A percentile compares a stretch with the other conserved stretches of the same genome.
phyloP scores from a whole-genome alignment of 2,797 vertebrate genomes.

The Gymnothorax reevesii region DNA sequence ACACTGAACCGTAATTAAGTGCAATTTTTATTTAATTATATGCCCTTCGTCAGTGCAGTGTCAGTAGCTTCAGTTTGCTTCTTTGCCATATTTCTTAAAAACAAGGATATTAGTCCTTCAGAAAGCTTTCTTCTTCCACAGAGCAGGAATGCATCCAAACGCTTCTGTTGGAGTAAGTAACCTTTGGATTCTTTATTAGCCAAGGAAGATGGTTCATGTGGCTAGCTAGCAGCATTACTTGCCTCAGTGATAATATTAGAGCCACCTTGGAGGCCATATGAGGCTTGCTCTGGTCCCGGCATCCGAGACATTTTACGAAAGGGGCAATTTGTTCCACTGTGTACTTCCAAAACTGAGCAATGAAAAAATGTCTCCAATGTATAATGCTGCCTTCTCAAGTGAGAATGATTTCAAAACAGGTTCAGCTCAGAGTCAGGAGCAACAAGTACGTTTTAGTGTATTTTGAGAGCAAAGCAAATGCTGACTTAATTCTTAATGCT shows the following conservation, averaged over 20 bases:
- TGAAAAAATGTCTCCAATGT: constrained; percentile 19
- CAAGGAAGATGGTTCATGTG: neutral
- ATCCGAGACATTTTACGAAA: neutral
- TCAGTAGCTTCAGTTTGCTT: neutral
- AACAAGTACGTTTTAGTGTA: constrained; percentile 12
- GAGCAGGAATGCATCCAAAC: neutral
- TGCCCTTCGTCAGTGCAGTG: neutral
- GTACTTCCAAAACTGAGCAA: constrained; percentile 22
- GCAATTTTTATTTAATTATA: neutral
- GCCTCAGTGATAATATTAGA: constrained; percentile 14
- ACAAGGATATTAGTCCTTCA: neutral
- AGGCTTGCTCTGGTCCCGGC: neutral
- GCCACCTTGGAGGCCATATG: neutral
- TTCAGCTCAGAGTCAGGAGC: constrained; percentile 19
- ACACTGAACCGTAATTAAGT: neutral
- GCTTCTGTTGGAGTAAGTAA: neutral
- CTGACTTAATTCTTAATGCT: constrained; percentile 29
- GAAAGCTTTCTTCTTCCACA: neutral
- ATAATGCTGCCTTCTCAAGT: neutral
- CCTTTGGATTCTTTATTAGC: neutral
- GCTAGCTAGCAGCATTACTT: constrained; percentile 1
- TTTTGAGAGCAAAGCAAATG: constrained; percentile 26
- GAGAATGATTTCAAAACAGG: constrained; percentile 16
- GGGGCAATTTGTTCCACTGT: constrained; percentile 23
- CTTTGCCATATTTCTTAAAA: neutral